Evolutionary conservation across 2,797 vertebrate species (phyloP), one percentile per base, ranked within the genome.

Genomic region (Adelosebastes latens): DNA sequence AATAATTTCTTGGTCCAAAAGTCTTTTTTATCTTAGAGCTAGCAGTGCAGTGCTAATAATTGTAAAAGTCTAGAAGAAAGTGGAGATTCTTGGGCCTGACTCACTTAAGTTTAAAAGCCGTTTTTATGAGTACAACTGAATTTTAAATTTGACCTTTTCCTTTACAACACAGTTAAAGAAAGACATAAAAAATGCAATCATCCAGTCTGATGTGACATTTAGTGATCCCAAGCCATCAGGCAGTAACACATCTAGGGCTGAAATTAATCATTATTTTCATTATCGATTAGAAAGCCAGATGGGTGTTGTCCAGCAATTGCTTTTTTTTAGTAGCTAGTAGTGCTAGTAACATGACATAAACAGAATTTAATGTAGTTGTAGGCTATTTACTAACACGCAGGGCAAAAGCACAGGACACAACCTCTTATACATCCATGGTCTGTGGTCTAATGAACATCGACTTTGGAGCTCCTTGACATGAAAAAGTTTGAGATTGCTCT

Each of bases 161-260:
- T 82, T 53, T 52, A 39, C 12, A 65, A 61, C 16, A 3, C 3
- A 11, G 2, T 9, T 42, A 25, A 66, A 78, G 16, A 65, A 73
- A 82, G n/a, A 9, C 39, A 9, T 31, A 31, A 53, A 62, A 22
- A 27, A 62, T 16, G 11, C 6, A 18, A 39, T 71, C 13, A 22
- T 72, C 13, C 34, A 52, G 25, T 68, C 34, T 46, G 53, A 53
- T 42, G 12, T 73, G 67, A 59, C 69, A 42, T 77, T 73, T 69
- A 68, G 62, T 22, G 25, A 64, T 34, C 14, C 36, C 27, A 14
- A 14, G 6, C 25, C 18, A 20, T 16, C 22, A 31, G 20, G 10
- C 27, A 14, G 32, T 25, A 60, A 1, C 16, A 49, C 27, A 66
- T 62, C 46, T 8, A 3, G 4, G 16, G 11, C 31, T 29, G n/a